A percentile compares a stretch with the other conserved stretches of the same genome.
Conservation (phyloP, 2,113 vertebrate genomes). For the Rhegmatorhina hoffmannsi region DNA sequence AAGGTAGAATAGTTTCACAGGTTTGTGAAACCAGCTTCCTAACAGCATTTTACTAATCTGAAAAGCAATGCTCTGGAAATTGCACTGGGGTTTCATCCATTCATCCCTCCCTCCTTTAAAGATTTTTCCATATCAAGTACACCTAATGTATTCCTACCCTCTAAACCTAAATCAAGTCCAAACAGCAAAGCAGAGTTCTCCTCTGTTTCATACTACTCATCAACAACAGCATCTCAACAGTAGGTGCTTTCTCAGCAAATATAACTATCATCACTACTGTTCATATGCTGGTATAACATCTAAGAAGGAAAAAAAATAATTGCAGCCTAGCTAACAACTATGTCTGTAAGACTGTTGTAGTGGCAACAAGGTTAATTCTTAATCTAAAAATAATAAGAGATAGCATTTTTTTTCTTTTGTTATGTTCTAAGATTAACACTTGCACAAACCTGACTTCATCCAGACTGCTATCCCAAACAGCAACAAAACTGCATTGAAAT, state of each 20-base stretch:
- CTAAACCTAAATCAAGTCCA: background rate
- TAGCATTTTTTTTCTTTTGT: background rate
- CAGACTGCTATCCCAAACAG: background rate
- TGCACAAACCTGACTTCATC: background rate
- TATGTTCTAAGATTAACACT: background rate
- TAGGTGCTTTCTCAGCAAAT: background rate
- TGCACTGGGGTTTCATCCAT: background rate
- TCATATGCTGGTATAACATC: background rate
- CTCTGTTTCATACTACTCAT: background rate
- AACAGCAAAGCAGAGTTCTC: background rate
- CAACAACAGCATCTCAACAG: background rate
- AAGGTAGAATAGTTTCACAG: background rate
- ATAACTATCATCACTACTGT: background rate
- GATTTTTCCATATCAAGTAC: background rate
- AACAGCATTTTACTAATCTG: background rate
- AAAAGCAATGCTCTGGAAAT: background rate
- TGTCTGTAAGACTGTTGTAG: background rate
- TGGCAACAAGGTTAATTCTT: background rate
- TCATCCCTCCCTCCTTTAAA: background rate
- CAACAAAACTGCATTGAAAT: background rate
- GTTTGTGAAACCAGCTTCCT: background rate
- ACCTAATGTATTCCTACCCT: background rate
- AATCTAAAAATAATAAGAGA: background rate
- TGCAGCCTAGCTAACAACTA: background rate
- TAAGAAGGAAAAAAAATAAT: background rate